These are phyloP conservation scores for Exephanes ischioxanthus DNA, from an alignment of 2,888 invertebrate species.

Conservation along the genomic window DNA sequence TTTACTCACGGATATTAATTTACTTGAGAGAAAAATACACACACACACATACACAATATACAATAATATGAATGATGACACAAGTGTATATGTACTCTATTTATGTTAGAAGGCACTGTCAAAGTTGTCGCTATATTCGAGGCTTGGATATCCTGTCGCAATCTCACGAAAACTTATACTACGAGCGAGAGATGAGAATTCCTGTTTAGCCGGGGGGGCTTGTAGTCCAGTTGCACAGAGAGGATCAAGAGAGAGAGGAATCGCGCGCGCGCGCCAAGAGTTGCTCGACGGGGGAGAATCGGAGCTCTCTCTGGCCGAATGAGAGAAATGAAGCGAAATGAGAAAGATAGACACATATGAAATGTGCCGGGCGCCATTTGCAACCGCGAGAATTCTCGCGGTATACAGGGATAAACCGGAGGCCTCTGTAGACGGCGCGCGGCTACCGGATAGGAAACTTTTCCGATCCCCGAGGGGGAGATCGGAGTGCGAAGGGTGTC, in stretches of 20 bases:
- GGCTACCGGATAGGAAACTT: conserved; percentile 53
- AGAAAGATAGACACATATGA: conserved; percentile 27
- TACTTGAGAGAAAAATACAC: not conserved
- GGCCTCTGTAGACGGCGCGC: not conserved
- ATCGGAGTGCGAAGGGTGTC: conserved; percentile 38
- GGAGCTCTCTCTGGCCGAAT: conserved; percentile 28
- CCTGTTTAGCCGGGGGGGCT: conserved; percentile 31
- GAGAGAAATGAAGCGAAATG: conserved; percentile 25
- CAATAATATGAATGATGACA: not conserved
- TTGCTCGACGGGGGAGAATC: conserved; percentile 39
- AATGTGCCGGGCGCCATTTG: conserved; percentile 41
- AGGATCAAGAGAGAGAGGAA: conserved; percentile 41
- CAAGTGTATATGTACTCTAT: not conserved
- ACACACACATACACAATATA: not conserved
- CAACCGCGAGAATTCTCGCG: conserved; percentile 55
- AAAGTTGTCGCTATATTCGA: conserved; percentile 25
- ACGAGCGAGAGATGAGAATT: conserved; percentile 38
- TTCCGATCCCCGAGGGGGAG: conserved; percentile 36
- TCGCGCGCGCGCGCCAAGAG: conserved; percentile 14
- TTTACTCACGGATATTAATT: conserved; percentile 18
- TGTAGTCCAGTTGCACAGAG: conserved; percentile 32
- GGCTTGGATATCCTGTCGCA: conserved; percentile 67
- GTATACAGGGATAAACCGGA: conserved; percentile 44
- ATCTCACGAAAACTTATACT: conserved; percentile 67
- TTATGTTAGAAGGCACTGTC: conserved; percentile 7